A percentile compares a stretch with the other conserved stretches of the same genome.
These are phyloP conservation scores for Cygnus atratus DNA, from an alignment of 2,113 vertebrate species.

Conservation along the genomic window DNA sequence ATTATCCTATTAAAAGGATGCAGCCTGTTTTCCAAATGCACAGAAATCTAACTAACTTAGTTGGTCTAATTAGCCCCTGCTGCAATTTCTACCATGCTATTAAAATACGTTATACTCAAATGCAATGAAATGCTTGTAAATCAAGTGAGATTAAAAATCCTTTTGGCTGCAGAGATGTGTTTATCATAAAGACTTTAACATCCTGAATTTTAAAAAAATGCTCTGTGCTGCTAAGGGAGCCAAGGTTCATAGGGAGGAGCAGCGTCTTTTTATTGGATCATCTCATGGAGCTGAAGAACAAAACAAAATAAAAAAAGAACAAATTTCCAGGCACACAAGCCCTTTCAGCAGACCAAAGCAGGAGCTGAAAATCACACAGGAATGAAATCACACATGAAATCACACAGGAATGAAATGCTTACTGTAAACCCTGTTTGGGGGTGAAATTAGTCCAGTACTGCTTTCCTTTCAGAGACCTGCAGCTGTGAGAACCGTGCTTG, in stretches of 20 bases:
- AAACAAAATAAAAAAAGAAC: neutral
- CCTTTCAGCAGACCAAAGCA: neutral
- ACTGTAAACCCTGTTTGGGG: neutral
- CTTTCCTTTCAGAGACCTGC: neutral
- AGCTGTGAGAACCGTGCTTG: neutral
- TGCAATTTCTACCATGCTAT: slow-evolving; percentile 46
- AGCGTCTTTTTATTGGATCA: neutral
- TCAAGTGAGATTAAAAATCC: slow-evolving; percentile 66
- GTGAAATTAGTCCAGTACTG: neutral
- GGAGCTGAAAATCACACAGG: neutral
- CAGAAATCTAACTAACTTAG: slow-evolving; percentile 23
- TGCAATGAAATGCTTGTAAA: slow-evolving; percentile 66
- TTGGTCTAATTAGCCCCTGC: slow-evolving; percentile 47
- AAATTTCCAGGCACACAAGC: neutral
- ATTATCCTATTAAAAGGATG: slow-evolving; percentile 28
- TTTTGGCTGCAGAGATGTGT: slow-evolving; percentile 39
- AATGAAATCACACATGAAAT: neutral
- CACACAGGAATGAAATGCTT: neutral
- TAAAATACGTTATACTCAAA: slow-evolving; percentile 40
- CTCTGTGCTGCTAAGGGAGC: neutral
- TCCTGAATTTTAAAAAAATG: neutral
- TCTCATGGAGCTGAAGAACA: neutral
- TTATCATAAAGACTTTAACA: slow-evolving; percentile 24
- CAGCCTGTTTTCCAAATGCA: slow-evolving; percentile 36
- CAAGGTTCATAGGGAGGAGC: neutral